These are phyloP conservation scores for Nebria salina DNA, from an alignment of 2,888 invertebrate genomes.

Conservation along the genomic window DNA sequence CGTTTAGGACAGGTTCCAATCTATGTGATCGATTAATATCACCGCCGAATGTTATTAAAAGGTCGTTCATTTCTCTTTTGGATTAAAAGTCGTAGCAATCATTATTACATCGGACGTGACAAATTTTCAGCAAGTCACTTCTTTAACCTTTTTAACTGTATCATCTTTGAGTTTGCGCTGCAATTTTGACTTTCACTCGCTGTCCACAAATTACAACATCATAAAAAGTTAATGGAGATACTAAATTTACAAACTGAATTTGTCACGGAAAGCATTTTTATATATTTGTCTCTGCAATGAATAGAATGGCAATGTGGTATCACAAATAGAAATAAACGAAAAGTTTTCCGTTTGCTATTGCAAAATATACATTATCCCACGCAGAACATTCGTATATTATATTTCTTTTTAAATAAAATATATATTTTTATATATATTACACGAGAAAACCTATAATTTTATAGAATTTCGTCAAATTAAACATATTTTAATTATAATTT, in stretches of 20 bases:
- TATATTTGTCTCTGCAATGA: not conserved
- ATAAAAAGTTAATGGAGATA: not conserved
- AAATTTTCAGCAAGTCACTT: constrained; percentile 35
- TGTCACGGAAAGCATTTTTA: not conserved
- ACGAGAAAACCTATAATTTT: too few species aligned
- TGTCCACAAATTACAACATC: not conserved
- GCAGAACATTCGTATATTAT: too few species aligned
- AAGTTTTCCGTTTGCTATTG: too few species aligned
- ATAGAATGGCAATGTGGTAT: too few species aligned
- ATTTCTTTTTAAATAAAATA: too few species aligned
- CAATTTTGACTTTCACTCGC: constrained; percentile 29
- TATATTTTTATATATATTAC: too few species aligned
- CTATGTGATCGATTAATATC: constrained; percentile 7
- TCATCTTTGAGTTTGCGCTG: constrained; percentile 26
- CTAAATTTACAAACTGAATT: not conserved
- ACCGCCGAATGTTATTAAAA: constrained; percentile 20
- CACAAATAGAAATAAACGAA: too few species aligned
- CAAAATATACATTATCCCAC: too few species aligned
- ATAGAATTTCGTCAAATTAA: too few species aligned
- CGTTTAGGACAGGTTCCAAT: not conserved
- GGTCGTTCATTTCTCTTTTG: constrained; percentile 36
- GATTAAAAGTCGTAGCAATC: constrained; percentile 24
- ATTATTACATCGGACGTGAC: constrained; percentile 38
- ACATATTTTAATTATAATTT: too few species aligned
- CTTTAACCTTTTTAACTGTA: constrained; percentile 40